Evolutionary conservation across 2,888 invertebrate species (phyloP), one percentile per base, ranked within the genome.

Genomic region (Harpalus rubripes): DNA sequence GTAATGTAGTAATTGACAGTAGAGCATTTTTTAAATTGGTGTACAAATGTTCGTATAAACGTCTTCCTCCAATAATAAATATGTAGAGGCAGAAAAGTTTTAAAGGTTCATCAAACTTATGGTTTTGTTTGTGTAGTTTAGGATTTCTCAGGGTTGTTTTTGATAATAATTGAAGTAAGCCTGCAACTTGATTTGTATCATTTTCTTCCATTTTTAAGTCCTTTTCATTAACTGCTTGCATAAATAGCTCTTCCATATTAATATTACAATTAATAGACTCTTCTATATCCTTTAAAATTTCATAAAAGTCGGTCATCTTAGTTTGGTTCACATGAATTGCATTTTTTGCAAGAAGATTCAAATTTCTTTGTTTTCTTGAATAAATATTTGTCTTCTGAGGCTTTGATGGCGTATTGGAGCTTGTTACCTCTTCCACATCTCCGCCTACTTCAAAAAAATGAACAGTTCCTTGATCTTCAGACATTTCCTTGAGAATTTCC

Each of bases 41-140:
- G 12, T 63, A 63, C 1, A 63, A 22, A 22, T 18, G 18, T 63
- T 63, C 63, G 22, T 63, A 63, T 10, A 63, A 22, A 10, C 10
- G 10, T 63, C 26, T 63, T 18, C 63, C 63, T 22, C 63, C 63
- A 22, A 63, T 63, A 63, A 63, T 63, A 22, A 12, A 63, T 18
- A 63, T 16, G 10, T 63, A 63, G 8, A 18, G 18, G 12, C 63
- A 4, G 18, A 63, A 63, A n/a, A n/a, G n/a, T n/a, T n/a, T n/a
- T n/a, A n/a, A n/a, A n/a, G n/a, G n/a, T n/a, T n/a, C n/a, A n/a
- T n/a, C n/a, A n/a, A n/a, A n/a, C n/a, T n/a, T n/a, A n/a, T n/a
- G n/a, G n/a, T n/a, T n/a, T n/a, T n/a, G n/a, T n/a, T n/a, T n/a
- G n/a, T n/a, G n/a, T n/a, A n/a, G n/a, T n/a, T n/a, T n/a, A n/a